Conservation (phyloP, 2,888 invertebrate genomes). For the Mystacides longicornis region DNA sequence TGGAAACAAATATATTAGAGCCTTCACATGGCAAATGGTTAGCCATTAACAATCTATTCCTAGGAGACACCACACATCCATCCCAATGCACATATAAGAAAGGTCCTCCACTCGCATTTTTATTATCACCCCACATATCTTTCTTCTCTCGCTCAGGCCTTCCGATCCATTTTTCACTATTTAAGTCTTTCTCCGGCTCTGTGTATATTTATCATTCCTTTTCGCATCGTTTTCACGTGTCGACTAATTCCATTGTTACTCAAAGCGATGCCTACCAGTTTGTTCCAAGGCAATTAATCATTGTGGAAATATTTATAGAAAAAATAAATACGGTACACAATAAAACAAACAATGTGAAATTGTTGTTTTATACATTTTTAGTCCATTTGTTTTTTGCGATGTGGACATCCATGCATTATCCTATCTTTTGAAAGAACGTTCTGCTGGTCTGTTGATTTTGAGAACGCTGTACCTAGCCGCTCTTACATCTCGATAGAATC, state of each 20-base stretch:
- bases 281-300: neutral
- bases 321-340: too few species aligned
- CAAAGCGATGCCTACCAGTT: neutral
- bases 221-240: neutral
- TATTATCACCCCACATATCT: neutral
- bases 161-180: conserved; percentile 2
- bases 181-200: neutral
- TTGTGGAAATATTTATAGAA: neutral
- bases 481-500: too few species aligned
- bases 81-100: neutral
- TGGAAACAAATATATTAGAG: conserved; percentile 10
- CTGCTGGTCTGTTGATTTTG: too few species aligned
- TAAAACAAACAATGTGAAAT: too few species aligned
- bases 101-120: neutral
- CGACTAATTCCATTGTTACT: conserved; percentile 1
- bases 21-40: conserved; percentile 15
- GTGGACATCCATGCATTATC: too few species aligned
- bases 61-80: conserved; percentile 2
- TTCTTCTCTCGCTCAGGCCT: neutral
- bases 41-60: conserved; percentile 19
- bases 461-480: too few species aligned
- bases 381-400: too few species aligned
- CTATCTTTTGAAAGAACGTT: too few species aligned
- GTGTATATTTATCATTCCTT: neutral
- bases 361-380: too few species aligned